These are phyloP conservation scores for Micrastur ruficollis DNA, from an alignment of 2,797 vertebrate genomes.

Conservation along the genomic window DNA sequence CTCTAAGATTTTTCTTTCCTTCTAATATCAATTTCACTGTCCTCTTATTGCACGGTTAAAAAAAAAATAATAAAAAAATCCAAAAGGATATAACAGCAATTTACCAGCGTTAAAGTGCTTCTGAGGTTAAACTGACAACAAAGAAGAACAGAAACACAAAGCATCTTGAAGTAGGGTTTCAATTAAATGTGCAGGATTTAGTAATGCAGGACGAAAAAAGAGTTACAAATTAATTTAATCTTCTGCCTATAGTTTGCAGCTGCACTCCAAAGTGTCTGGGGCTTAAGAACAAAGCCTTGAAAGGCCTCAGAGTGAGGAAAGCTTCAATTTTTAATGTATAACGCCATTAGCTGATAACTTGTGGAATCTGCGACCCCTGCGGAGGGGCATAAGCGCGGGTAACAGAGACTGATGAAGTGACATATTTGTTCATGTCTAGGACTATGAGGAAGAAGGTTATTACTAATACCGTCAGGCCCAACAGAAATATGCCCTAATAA, in stretches of 20 bases:
- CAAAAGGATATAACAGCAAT: conserved; percentile 78
- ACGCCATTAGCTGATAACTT: conserved; percentile 91
- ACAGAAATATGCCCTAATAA: conserved; percentile 73
- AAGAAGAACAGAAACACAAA: conserved; percentile 74
- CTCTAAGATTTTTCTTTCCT: conserved; percentile 63
- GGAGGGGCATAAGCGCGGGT: conserved; percentile 73
- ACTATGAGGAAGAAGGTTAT: conserved; percentile 69
- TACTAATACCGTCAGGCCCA: conserved; percentile 61
- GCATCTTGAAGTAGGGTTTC: conserved; percentile 80
- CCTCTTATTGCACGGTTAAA: conserved; percentile 44
- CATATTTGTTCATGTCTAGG: conserved; percentile 65
- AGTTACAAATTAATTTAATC: conserved; percentile 87
- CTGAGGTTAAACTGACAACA: conserved; percentile 78
- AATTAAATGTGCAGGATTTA: conserved; percentile 80
- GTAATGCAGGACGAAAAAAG: conserved; percentile 68
- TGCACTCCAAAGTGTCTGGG: conserved; percentile 77
- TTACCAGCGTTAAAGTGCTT: conserved; percentile 76
- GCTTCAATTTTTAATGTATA: conserved; percentile 84
- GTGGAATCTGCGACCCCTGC: conserved; percentile 80
- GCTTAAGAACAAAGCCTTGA: conserved; percentile 82
- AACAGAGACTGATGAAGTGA: conserved; percentile 79
- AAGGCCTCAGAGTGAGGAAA: conserved; percentile 74
- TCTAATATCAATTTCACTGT: conserved; percentile 66
- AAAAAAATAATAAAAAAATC: conserved; percentile 62
- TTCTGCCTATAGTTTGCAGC: conserved; percentile 81